These are phyloP conservation scores for Poecilia velifera DNA, from an alignment of 2,797 vertebrate species.

Conservation along the genomic window DNA sequence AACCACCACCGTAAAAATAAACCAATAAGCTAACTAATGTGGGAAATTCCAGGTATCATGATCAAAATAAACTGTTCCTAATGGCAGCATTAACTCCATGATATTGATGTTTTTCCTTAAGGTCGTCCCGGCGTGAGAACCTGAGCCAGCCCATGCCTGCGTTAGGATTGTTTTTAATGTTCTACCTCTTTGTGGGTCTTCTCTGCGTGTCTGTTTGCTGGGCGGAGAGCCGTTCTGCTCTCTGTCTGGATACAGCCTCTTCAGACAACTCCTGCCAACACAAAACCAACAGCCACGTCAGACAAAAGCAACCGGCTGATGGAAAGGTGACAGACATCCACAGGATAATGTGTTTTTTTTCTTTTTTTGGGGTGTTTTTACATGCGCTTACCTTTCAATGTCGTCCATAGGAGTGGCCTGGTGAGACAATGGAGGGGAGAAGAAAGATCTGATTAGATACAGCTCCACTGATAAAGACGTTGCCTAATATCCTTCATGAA, in stretches of 20 bases:
- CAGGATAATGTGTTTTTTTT: background rate
- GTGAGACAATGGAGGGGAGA: conserved; percentile 39
- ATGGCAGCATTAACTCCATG: background rate
- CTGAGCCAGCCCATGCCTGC: background rate
- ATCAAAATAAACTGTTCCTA: too few species aligned
- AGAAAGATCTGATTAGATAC: conserved; percentile 60
- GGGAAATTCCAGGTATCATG: too few species aligned
- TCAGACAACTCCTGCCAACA: conserved; percentile 81
- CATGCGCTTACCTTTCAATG: conserved; percentile 74
- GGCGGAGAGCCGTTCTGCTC: conserved; percentile 76
- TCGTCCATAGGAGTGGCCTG: conserved; percentile 84
- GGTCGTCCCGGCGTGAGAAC: background rate
- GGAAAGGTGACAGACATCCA: background rate
- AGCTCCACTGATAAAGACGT: conserved; percentile 47
- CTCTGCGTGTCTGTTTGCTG: conserved; percentile 85
- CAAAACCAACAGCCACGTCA: conserved; percentile 30
- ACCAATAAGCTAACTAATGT: background rate
- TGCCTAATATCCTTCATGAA: conserved; percentile 49
- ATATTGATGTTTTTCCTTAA: background rate
- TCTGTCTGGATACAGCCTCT: conserved; percentile 86
- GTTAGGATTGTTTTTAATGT: background rate
- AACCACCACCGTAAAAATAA: background rate
- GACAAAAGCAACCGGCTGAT: background rate
- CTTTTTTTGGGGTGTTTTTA: background rate
- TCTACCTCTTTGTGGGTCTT: conserved; percentile 92